Evolutionary conservation across 2,888 invertebrate genomes (phyloP), one percentile per base, ranked within the genome.

Genomic region (Drosophila paramelanica): DNA sequence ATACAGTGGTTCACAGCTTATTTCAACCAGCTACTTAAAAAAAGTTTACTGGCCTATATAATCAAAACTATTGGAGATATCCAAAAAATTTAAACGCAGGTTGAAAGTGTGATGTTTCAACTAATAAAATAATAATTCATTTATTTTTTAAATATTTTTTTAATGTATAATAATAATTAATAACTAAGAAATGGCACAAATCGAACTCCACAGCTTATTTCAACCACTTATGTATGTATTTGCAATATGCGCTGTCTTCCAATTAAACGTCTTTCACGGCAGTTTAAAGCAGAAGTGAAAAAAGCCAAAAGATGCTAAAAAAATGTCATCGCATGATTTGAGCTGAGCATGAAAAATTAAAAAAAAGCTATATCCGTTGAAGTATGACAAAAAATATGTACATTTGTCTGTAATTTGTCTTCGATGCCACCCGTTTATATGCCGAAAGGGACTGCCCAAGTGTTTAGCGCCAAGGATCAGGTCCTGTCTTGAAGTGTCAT

Each of bases 381-480:
- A 69, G 79, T 58, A 71, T 73, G 58, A 67, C 60, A 43, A 23
- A 68, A 36, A 36, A 81, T 17, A 83, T 85, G 75, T 81, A 70
- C 73, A 77, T 81, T 88, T 77, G 72, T 73, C 75, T 76, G 75
- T 64, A 88, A 86, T 86, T 86, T 86, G 86, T 86, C 86, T 73
- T 80, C 73, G 55, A 65, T 73, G 72, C 49, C 81, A 78, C 70
- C 68, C 67, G 41, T 51, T 42, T 65, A 47, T 42, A 42, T 53
- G 72, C 52, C 53, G 68, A 59, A 62, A 51, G 66, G 45, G 50
- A 61, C 71, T 58, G 50, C 53, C 47, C 47, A 61, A 60, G 39
- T 41, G 17, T 20, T 46, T 20, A 13, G 31, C 17, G 46, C 39
- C 27, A 45, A 33, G 20, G 23, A 4, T 13, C 36, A 43, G 59